Percentiles rank a stretch among this genome's conserved stretches.
Conservation (phyloP, 2,797 vertebrate species). For the Microhierax caerulescens region DNA sequence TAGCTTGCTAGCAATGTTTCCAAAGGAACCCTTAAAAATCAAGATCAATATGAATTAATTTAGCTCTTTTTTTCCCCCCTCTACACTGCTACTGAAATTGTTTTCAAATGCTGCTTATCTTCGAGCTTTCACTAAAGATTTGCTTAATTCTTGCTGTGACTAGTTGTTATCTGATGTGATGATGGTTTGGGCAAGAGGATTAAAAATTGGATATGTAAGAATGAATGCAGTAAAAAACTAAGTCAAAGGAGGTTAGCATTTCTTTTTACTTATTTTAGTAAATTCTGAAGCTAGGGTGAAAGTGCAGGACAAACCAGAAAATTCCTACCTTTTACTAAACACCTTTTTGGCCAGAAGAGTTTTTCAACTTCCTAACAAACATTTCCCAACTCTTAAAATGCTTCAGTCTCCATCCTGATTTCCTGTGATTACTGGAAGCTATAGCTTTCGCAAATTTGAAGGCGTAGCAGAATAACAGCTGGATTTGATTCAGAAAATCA, state of each 20-base stretch:
- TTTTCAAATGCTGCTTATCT: neutral
- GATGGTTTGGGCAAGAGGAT: neutral
- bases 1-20: neutral
- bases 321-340: neutral
- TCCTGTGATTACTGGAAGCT: no score
- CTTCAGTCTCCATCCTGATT: neutral
- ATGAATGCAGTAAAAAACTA: neutral
- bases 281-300: neutral
- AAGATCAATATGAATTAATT: neutral
- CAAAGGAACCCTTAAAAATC: neutral
- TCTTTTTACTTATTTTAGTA: neutral
- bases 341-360: neutral
- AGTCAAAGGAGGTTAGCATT: neutral
- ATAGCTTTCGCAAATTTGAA: no score
- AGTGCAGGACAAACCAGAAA: neutral
- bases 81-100: neutral
- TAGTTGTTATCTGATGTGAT: neutral
- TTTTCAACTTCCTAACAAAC: neutral
- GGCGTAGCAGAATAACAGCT: no score
- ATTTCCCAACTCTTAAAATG: neutral
- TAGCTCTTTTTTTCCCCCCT: fast-evolving
- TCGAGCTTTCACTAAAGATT: neutral
- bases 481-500: neutral
- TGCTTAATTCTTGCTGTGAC: neutral
- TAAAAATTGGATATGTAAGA: neutral